phyloP scores from a whole-genome alignment of 2,888 invertebrate genomes.

The Hirtodrosophila alboralis region DNA sequence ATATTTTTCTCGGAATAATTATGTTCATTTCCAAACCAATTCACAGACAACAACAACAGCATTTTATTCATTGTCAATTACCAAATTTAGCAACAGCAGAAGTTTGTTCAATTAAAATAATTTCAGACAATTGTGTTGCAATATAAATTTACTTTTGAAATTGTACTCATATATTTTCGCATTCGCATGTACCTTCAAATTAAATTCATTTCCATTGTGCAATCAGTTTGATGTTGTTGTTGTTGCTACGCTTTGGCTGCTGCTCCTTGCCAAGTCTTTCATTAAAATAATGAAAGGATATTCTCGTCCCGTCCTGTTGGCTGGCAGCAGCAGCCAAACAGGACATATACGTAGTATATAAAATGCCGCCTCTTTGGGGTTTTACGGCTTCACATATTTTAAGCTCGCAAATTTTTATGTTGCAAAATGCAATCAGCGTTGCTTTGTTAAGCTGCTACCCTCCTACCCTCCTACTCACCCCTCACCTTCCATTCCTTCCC shows the following conservation, averaged over 20 bases:
- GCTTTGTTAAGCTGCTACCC: slow-evolving; percentile 50
- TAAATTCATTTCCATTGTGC: slow-evolving; percentile 54
- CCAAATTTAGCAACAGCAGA: too few relatives aligned
- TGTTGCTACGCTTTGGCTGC: slow-evolving; percentile 14
- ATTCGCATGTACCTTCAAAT: slow-evolving; percentile 51
- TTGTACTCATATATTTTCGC: too few relatives aligned
- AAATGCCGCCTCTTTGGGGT: not conserved
- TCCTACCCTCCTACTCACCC: not conserved
- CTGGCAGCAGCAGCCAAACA: too few relatives aligned
- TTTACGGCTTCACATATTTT: slow-evolving; percentile 11
- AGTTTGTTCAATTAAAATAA: slow-evolving; percentile 21
- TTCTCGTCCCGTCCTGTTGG: slow-evolving; percentile 24
- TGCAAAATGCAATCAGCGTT: slow-evolving; percentile 69
- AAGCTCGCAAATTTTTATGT: slow-evolving; percentile 24
- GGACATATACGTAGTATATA: slow-evolving; percentile 22
- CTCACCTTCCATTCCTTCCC: slow-evolving; percentile 11
- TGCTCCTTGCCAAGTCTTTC: slow-evolving; percentile 45
- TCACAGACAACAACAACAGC: too few relatives aligned
- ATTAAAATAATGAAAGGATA: slow-evolving; percentile 72
- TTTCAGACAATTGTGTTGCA: slow-evolving; percentile 31
- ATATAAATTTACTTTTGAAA: too few relatives aligned
- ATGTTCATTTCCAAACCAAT: too few relatives aligned
- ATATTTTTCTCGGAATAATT: too few relatives aligned
- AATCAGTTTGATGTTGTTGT: slow-evolving; percentile 23
- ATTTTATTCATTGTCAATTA: too few relatives aligned